Conservation (phyloP, 2,113 vertebrate genomes). For the Ranitomeya variabilis region DNA sequence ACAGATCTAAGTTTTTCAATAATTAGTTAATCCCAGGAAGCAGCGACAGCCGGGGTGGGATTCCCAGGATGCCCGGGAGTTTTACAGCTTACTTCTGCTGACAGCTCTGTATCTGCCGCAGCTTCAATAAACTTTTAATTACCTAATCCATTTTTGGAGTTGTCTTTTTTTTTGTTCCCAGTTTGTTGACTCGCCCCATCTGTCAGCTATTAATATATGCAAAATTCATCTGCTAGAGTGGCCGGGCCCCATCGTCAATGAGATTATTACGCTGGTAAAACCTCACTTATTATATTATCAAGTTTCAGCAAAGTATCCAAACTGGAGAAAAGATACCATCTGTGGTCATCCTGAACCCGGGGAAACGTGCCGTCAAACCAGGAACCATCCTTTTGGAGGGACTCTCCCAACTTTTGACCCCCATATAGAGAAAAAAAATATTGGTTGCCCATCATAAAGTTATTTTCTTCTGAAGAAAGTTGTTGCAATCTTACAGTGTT, state of each 20-base stretch:
- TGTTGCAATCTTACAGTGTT: too few relatives aligned
- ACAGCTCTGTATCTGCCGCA: background rate
- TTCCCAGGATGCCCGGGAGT: background rate
- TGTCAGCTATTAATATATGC: slow-evolving; percentile 17
- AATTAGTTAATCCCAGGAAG: background rate
- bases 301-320: background rate
- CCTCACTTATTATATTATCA: background rate
- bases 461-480: too few relatives aligned
- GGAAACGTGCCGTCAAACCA: background rate
- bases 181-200: slow-evolving; percentile 18
- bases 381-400: background rate
- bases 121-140: slow-evolving; percentile 38
- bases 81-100: slow-evolving; percentile 14
- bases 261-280: slow-evolving; percentile 1
- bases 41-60: background rate
- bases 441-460: too few relatives aligned
- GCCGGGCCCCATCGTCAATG: background rate
- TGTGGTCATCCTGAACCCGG: background rate
- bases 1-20: background rate
- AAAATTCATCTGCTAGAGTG: slow-evolving; percentile 12
- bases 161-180: background rate
- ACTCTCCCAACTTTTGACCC: background rate
- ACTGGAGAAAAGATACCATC: background rate
- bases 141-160: slow-evolving; percentile 17
- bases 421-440: too few relatives aligned